Conservation (phyloP, 2,888 invertebrate genomes). For the Flexamia atlantica region DNA sequence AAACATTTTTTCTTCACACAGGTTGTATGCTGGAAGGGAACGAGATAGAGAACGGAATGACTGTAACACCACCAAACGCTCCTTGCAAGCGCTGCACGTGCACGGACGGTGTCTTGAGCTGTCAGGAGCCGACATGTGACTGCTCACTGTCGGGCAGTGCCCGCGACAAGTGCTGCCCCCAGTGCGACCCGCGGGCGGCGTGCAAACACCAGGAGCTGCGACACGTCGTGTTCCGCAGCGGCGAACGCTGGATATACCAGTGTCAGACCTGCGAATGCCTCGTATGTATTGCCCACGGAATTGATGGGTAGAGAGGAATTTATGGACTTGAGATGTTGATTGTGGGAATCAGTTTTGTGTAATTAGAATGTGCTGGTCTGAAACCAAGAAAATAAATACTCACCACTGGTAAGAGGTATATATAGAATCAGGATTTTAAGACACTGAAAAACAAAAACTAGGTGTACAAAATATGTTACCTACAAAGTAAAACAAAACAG, state of each 20-base stretch:
- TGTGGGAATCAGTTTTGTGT: too few species aligned
- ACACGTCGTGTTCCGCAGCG: constrained; percentile 86
- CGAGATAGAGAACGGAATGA: constrained; percentile 80
- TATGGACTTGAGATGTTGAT: too few species aligned
- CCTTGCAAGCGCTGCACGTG: constrained; percentile 79
- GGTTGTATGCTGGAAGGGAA: constrained; percentile 86
- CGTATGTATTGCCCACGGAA: constrained; percentile 76
- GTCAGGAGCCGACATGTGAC: constrained; percentile 83
- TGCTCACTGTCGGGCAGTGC: constrained; percentile 77
- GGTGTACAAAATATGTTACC: too few species aligned
- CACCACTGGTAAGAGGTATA: too few species aligned
- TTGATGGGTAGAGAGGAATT: too few species aligned
- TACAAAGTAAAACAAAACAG: too few species aligned
- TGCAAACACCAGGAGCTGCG: constrained; percentile 90
- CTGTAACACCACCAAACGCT: constrained; percentile 75
- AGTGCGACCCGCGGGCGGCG: constrained; percentile 85
- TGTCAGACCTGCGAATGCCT: constrained; percentile 96
- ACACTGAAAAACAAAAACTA: too few species aligned
- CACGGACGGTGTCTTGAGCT: constrained; percentile 81
- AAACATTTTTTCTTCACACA: too few species aligned
- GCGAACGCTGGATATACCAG: constrained; percentile 93
- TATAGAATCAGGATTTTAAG: too few species aligned
- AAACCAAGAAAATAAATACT: too few species aligned
- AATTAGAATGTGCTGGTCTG: too few species aligned
- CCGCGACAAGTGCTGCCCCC: constrained; percentile 82